These are phyloP conservation scores for Scaptodrosophila lebanonensis DNA, from an alignment of 1,140 invertebrate genomes.

Conservation along the genomic window DNA sequence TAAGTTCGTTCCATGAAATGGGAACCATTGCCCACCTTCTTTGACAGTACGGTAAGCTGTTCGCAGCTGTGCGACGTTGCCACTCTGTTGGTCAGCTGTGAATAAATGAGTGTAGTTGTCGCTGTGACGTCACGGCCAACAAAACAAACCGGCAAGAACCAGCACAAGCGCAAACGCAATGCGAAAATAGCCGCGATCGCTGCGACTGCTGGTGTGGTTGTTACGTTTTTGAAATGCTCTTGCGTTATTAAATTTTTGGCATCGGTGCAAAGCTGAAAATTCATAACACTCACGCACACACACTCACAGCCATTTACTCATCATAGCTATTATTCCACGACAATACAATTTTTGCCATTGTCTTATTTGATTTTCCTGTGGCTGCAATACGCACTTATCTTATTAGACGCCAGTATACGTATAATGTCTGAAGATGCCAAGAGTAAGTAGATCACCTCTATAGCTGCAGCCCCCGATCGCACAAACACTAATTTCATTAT, in stretches of 20 bases:
- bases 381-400: slow-evolving; percentile 26
- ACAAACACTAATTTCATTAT: background rate
- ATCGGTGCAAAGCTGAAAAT: slow-evolving; percentile 33
- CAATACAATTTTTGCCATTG: slow-evolving; percentile 43
- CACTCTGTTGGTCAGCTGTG: too few species aligned
- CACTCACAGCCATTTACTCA: background rate
- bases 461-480: background rate
- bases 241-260: slow-evolving; percentile 41
- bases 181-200: slow-evolving; percentile 35
- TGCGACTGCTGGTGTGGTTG: slow-evolving; percentile 16
- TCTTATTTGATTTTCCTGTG: slow-evolving; percentile 49
- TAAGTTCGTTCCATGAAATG: too few species aligned
- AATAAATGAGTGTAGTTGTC: too few species aligned
- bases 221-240: slow-evolving; percentile 38
- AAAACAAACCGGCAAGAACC: slow-evolving; percentile 39
- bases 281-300: slow-evolving; percentile 6
- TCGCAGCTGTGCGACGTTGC: too few species aligned
- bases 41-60: too few species aligned
- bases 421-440: slow-evolving; percentile 68
- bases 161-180: slow-evolving; percentile 19
- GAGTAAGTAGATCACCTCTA: slow-evolving; percentile 34
- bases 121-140: too few species aligned
- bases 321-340: slow-evolving; percentile 5
- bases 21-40: too few species aligned
- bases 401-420: slow-evolving; percentile 23